phyloP scores from a whole-genome alignment of 2,113 vertebrate species.

The Murina feae region DNA sequence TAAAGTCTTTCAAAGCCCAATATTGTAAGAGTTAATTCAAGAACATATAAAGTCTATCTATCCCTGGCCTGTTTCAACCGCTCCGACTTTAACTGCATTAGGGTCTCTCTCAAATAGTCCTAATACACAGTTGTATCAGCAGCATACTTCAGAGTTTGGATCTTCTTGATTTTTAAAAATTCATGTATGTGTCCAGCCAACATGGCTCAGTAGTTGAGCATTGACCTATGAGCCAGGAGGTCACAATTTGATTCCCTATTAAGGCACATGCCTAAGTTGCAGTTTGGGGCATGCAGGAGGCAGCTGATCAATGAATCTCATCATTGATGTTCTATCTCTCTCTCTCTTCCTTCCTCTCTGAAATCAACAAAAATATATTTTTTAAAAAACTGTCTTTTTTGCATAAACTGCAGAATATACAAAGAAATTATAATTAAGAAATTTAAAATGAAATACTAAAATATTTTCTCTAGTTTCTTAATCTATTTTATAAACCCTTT shows the following conservation, averaged over 20 bases:
- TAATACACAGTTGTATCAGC: not conserved
- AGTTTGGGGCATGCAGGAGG: too few species aligned
- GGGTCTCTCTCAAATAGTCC: not conserved
- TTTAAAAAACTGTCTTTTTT: not conserved
- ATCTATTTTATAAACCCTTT: not conserved
- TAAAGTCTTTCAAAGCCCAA: not conserved
- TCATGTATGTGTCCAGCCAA: too few species aligned
- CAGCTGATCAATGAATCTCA: too few species aligned
- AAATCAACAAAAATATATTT: not conserved
- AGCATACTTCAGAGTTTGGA: not conserved
- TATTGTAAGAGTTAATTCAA: not conserved
- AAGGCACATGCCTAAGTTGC: too few species aligned
- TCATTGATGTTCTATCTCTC: too few species aligned
- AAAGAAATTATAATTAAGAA: not conserved
- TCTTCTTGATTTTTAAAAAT: not conserved
- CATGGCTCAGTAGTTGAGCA: too few species aligned
- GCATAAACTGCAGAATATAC: not conserved
- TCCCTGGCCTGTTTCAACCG: not conserved
- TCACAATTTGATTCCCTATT: too few species aligned
- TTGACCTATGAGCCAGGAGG: too few species aligned
- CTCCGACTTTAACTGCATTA: not conserved
- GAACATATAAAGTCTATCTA: not conserved
- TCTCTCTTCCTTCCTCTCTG: too few species aligned
- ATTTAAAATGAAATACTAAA: constrained; percentile 12
- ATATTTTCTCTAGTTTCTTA: not conserved